Evolutionary conservation across 2,113 vertebrate species (phyloP).

Genomic region (Pachycephala philippinensis): DNA sequence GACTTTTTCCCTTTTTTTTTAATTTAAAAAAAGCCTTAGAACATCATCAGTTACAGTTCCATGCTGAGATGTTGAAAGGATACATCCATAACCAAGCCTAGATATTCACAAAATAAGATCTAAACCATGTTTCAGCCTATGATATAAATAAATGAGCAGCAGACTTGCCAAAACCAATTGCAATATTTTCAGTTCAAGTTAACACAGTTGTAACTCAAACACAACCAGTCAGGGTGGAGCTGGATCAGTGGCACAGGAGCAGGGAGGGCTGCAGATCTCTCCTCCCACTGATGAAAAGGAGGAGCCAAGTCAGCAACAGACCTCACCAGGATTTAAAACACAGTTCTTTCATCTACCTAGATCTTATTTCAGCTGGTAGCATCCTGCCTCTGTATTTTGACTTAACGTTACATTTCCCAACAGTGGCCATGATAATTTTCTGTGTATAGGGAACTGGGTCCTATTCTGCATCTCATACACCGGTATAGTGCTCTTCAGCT

Average conservation of each 20-base stretch:
- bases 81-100: background rate
- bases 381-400: background rate
- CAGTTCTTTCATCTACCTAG: background rate
- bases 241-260: background rate
- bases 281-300: background rate
- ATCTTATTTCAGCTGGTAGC: background rate
- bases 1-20: background rate
- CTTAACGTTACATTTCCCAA: background rate
- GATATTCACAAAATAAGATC: background rate
- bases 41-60: background rate
- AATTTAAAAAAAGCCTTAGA: background rate
- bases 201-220: background rate
- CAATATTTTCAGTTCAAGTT: background rate
- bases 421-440: fast-evolving
- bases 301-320: background rate
- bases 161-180: background rate
- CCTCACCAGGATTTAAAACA: background rate
- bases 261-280: background rate
- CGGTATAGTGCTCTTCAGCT: background rate
- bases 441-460: background rate
- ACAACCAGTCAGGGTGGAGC: background rate
- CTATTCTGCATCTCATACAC: background rate
- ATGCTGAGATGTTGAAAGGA: background rate
- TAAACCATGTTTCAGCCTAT: background rate
- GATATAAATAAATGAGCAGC: background rate